These are phyloP conservation scores for Spea hammondii DNA, from an alignment of 2,797 vertebrate species.

Conservation along the genomic window DNA sequence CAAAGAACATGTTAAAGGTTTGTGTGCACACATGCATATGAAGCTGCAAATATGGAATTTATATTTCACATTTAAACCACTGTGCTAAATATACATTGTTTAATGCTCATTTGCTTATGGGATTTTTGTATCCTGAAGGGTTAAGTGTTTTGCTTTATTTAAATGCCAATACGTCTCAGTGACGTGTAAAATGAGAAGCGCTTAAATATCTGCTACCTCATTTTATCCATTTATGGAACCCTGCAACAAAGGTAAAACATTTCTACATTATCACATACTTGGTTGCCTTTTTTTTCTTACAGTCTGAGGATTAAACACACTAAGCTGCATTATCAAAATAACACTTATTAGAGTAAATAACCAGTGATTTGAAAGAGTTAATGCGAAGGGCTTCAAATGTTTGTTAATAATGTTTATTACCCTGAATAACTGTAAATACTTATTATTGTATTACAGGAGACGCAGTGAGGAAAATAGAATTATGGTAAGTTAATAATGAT, in stretches of 20 bases:
- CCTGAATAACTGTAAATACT: no score
- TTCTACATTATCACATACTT: not conserved
- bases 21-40: constrained; percentile 13
- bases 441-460: constrained; percentile 10
- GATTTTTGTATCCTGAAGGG: constrained; percentile 7
- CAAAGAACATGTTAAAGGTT: constrained; percentile 15
- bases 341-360: no score
- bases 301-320: no score
- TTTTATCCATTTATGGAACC: constrained; percentile 28
- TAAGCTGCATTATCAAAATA: no score
- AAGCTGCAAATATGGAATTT: not conserved
- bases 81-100: constrained; percentile 27
- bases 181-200: constrained; percentile 47
- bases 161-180: constrained; percentile 33
- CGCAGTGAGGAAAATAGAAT: not conserved
- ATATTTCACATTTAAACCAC: constrained; percentile 26
- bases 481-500: constrained; percentile 30
- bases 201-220: constrained; percentile 39
- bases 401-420: no score
- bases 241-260: constrained; percentile 42
- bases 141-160: constrained; percentile 33
- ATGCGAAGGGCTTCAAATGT: no score
- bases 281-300: not conserved
- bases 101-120: constrained; percentile 35
- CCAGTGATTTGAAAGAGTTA: no score